Conservation (phyloP, 2,888 invertebrate genomes). For the Tillus elongatus region DNA sequence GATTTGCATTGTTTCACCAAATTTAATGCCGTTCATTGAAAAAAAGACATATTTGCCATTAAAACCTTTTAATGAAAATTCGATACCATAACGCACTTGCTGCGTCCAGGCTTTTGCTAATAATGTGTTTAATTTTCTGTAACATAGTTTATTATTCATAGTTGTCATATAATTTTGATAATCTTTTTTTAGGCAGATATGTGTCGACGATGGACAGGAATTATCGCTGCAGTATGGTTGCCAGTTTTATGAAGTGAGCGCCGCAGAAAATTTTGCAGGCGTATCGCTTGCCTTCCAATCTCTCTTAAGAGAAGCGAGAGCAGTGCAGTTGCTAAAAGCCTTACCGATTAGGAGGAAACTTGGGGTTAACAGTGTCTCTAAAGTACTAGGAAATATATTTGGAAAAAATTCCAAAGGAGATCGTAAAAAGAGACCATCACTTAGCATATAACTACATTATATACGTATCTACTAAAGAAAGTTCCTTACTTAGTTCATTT, state of each 20-base stretch:
- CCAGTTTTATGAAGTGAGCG: conserved; percentile 78
- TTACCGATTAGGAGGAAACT: conserved; percentile 63
- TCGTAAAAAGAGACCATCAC: conserved; percentile 66
- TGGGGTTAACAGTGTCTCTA: conserved; percentile 68
- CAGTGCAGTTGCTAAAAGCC: conserved; percentile 59
- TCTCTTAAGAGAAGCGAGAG: conserved; percentile 63
- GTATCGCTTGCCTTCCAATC: conserved; percentile 74
- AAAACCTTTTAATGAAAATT: too few relatives aligned
- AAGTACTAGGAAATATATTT: conserved; percentile 71
- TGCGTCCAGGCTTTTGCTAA: too few relatives aligned
- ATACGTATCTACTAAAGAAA: too few relatives aligned
- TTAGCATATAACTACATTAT: conserved; percentile 63
- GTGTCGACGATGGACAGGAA: conserved; percentile 73
- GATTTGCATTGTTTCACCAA: too few relatives aligned
- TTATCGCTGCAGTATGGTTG: conserved; percentile 67
- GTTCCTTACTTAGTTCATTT: too few relatives aligned
- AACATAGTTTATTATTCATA: too few relatives aligned
- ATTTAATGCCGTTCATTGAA: too few relatives aligned
- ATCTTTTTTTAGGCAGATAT: conserved; percentile 54
- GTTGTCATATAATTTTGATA: too few relatives aligned
- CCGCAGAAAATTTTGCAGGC: conserved; percentile 73
- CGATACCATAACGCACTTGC: too few relatives aligned
- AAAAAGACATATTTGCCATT: too few relatives aligned
- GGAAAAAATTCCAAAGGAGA: conserved; percentile 70
- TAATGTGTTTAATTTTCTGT: too few relatives aligned